Percentiles rank a stretch among this genome's conserved stretches.
Conservation (phyloP, 2,113 vertebrate species). For the Lophotis ruficrista region DNA sequence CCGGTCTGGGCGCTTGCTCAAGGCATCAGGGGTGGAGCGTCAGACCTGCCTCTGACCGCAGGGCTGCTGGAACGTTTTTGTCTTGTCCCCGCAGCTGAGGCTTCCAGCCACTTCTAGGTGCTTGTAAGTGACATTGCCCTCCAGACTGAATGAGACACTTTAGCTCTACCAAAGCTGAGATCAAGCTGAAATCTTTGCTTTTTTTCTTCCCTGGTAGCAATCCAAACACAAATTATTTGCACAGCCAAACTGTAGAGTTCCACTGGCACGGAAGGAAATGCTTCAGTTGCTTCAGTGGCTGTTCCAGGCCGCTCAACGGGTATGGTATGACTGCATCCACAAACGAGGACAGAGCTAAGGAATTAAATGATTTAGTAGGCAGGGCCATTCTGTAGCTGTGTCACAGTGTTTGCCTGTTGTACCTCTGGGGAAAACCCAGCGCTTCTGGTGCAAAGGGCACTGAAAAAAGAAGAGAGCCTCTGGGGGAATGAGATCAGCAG, state of each 20-base stretch:
- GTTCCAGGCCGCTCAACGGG: neutral
- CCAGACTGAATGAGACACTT: neutral
- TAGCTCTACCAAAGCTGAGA: neutral
- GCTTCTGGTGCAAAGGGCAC: neutral
- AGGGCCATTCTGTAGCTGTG: neutral
- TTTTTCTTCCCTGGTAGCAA: neutral
- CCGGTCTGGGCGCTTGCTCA: neutral
- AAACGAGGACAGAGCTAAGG: neutral
- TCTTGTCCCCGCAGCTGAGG: neutral
- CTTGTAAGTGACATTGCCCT: neutral
- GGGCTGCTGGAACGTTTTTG: neutral
- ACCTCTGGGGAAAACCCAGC: neutral
- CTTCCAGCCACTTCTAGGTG: neutral
- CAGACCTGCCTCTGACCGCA: neutral
- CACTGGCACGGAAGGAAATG: fast-evolving
- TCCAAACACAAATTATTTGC: neutral
- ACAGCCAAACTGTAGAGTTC: fast-evolving
- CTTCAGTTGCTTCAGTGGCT: neutral
- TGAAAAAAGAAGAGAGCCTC: neutral
- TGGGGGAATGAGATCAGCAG: neutral
- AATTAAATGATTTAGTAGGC: neutral
- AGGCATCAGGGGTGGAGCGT: neutral
- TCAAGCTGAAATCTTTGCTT: neutral
- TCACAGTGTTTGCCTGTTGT: neutral
- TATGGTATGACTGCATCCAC: fast-evolving